Evolutionary conservation across 2,113 vertebrate genomes (phyloP).

Genomic region (Eulacestoma nigropectus): DNA sequence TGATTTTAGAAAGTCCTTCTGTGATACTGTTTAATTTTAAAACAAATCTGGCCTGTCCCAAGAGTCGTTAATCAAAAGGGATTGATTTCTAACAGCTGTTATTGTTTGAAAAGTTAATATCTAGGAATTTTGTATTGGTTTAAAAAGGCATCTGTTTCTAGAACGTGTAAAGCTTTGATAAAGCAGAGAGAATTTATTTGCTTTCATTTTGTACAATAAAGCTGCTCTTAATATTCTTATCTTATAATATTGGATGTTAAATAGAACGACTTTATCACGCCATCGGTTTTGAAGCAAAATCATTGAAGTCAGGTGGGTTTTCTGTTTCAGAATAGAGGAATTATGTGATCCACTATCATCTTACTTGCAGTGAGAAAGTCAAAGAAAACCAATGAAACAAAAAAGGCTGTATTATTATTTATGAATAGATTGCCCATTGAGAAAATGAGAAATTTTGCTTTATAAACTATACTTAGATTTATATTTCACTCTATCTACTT

Average conservation of each 20-base stretch:
- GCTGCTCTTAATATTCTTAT: conserved; percentile 58
- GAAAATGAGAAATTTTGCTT: neutral
- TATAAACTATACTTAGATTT: neutral
- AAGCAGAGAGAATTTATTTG: conserved; percentile 37
- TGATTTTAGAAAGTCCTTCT: neutral
- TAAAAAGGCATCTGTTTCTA: conserved; percentile 56
- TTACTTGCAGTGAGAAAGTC: neutral
- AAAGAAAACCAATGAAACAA: neutral
- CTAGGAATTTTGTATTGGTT: conserved; percentile 39
- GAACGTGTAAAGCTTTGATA: conserved; percentile 52
- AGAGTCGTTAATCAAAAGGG: neutral
- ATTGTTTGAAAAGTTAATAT: conserved; percentile 44
- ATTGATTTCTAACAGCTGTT: conserved; percentile 54
- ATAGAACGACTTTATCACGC: conserved; percentile 16
- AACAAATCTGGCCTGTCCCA: neutral
- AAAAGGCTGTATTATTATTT: neutral
- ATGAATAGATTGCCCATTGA: neutral
- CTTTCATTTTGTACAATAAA: conserved; percentile 39
- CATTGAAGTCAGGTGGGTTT: conserved; percentile 32
- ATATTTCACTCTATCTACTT: neutral
- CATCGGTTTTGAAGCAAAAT: conserved; percentile 8
- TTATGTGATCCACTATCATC: neutral
- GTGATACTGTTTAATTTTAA: conserved; percentile 1
- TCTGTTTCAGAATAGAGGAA: neutral
- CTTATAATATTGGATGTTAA: neutral